Percentiles rank a stretch among this genome's conserved stretches.
Conservation (phyloP, 2,113 vertebrate genomes). For the Fregata magnificens region DNA sequence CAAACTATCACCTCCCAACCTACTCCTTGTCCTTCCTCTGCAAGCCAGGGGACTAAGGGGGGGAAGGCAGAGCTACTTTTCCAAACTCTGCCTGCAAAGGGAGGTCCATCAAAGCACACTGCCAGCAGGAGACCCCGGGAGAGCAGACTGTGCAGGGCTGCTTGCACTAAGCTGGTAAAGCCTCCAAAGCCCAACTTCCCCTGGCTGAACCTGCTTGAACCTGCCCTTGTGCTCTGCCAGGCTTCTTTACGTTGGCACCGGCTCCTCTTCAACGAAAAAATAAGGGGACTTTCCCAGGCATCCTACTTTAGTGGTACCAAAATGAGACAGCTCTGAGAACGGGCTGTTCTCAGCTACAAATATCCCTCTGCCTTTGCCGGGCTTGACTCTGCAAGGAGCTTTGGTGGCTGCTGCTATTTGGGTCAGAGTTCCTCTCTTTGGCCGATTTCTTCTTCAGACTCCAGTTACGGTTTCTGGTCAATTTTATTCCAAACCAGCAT, state of each 20-base stretch:
- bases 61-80: not conserved
- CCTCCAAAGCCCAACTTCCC: not conserved
- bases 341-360: fast-evolving
- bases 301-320: not conserved
- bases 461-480: not conserved
- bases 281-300: slow-evolving; percentile 53
- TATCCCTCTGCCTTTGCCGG: not conserved
- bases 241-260: not conserved
- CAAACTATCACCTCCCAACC: fast-evolving
- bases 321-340: not conserved
- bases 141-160: not conserved
- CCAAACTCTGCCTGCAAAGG: not conserved
- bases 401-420: not conserved
- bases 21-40: not conserved
- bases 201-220: slow-evolving; percentile 31
- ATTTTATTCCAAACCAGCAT: not conserved
- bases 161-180: not conserved
- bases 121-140: not conserved
- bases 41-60: not conserved
- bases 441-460: not conserved
- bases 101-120: not conserved
- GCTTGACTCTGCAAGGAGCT: not conserved
- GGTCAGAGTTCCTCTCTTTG: not conserved
- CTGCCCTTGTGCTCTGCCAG: slow-evolving; percentile 27
- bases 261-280: not conserved